A percentile compares a stretch with the other conserved stretches of the same genome.
Evolutionary conservation across 2,113 vertebrate genomes (phyloP).

Genomic region (Ivindomyrus marchei): DNA sequence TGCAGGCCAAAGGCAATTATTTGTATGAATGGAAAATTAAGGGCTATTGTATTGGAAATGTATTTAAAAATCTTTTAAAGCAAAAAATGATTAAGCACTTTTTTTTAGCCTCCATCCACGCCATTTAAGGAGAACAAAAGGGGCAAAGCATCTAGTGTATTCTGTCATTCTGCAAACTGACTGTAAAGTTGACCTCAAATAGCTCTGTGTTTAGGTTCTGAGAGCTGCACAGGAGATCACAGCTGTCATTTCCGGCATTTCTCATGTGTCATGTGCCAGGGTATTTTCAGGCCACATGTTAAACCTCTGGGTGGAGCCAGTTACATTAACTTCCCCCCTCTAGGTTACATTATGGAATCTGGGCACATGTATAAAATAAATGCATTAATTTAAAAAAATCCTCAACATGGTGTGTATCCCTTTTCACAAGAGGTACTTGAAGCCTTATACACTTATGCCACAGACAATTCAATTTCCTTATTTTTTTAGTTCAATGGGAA

Average conservation of each 20-base stretch:
- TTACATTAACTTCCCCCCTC: background rate
- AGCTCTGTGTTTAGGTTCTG: background rate
- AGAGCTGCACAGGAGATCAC: background rate
- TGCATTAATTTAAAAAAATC: background rate
- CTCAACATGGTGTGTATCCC: background rate
- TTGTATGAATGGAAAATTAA: background rate
- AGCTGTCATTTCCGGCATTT: slow-evolving; percentile 10
- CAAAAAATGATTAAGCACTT: background rate
- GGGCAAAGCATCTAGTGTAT: background rate
- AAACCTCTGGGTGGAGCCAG: background rate
- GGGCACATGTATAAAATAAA: background rate
- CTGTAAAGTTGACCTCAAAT: background rate
- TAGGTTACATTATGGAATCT: background rate
- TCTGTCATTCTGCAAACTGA: background rate
- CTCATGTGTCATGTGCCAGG: background rate
- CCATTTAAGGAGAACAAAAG: background rate
- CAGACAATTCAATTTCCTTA: background rate
- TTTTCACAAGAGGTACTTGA: background rate
- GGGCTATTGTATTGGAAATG: background rate
- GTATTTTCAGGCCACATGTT: slow-evolving; percentile 15
- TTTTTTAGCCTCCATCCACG: background rate
- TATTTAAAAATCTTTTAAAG: background rate
- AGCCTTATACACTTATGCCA: background rate
- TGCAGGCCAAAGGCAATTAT: background rate
- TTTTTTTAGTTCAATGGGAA: background rate